Base-by-base conservation (phyloP, 1,140 invertebrate genomes). In the Cardiocondyla obscurior region DNA sequence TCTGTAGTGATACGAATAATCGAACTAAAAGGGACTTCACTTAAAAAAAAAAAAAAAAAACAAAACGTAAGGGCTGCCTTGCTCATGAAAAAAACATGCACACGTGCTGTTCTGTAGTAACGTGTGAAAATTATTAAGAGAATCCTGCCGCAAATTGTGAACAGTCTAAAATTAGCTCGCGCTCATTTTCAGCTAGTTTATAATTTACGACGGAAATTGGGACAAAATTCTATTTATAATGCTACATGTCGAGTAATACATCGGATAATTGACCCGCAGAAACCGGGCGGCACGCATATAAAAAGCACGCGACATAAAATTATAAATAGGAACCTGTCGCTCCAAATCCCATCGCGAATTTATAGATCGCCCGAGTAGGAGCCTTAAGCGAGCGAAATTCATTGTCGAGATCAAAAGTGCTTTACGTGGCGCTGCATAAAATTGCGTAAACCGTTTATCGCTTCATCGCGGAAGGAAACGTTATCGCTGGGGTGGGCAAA, bases 221-320 rank as follows among this genome's bases (percentile, higher is more conserved):
- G 44, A 12, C 44, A 44, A n/a, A 46, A 49, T 69, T 57, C 22
- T 42, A 58, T 73, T 58, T 73, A 30, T 73, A 58, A 58, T 72
- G 36, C 57, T 22, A n/a, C 28, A 3, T 72, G 46, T 25, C 33
- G 33, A 55, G 22, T 28, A 57, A 72, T 57, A 53, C 19, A 30
- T 14, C 3, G 58, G 22, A 57, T 33, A 58, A 73, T 58, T 55
- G 22, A 73, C 36, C 22, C 5, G 70, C 14, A 39, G 49, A 57
- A 57, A 16, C 10, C 2, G 67, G 25, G 28, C 28, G 28, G 16
- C 22, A 57, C 33, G 46, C 19, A 22, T 60, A 42, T 2, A 16
- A 30, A 70, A 72, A 72, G 16, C 46, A 72, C 46, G 69, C 22
- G 49, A 57, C 16, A 42, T 57, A 14, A 39, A 19, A 44, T 58